Percentiles rank a stretch among this genome's conserved stretches.
phyloP scores from a whole-genome alignment of 2,797 vertebrate species.

The Hirundo rustica region DNA sequence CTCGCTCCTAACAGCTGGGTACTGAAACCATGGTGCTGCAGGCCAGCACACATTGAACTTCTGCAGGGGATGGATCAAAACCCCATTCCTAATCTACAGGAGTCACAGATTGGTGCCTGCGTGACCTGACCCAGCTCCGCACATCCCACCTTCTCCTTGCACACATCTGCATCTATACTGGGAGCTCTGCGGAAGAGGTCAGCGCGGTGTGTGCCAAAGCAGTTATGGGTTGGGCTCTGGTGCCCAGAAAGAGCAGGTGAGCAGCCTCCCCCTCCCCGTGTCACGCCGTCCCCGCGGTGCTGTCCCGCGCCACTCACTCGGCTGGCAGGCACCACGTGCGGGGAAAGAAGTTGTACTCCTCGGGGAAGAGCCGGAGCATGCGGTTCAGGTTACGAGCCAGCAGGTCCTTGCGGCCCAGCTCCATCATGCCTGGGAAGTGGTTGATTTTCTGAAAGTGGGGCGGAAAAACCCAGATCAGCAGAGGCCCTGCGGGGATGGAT shows the following conservation, averaged over 20 bases:
- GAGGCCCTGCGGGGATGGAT: not conserved
- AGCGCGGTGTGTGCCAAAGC: rapidly evolving
- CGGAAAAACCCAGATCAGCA: not conserved
- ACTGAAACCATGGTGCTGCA: not conserved
- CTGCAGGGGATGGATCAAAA: not conserved
- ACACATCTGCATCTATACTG: not conserved
- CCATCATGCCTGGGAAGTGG: conserved; percentile 82
- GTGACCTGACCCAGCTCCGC: not conserved
- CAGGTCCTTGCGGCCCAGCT: conserved; percentile 81
- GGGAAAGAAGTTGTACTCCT: conserved; percentile 78
- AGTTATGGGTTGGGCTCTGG: not conserved
- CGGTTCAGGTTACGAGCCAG: conserved; percentile 81
- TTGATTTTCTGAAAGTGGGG: conserved; percentile 79
- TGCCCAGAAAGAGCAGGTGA: not conserved
- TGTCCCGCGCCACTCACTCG: conserved; percentile 57
- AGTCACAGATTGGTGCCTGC: rapidly evolving
- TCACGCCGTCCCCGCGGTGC: rapidly evolving
- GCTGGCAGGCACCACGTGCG: conserved; percentile 81
- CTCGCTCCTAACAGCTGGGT: not conserved
- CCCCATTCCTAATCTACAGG: not conserved
- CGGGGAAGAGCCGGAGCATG: conserved; percentile 78
- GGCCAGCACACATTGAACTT: not conserved
- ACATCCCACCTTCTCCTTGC: not conserved
- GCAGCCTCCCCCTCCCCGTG: not conserved
- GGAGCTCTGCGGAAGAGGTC: not conserved